Evolutionary conservation across 2,113 vertebrate species (phyloP), one percentile per base, ranked within the genome.

Genomic region (Odontophorus gujanensis): DNA sequence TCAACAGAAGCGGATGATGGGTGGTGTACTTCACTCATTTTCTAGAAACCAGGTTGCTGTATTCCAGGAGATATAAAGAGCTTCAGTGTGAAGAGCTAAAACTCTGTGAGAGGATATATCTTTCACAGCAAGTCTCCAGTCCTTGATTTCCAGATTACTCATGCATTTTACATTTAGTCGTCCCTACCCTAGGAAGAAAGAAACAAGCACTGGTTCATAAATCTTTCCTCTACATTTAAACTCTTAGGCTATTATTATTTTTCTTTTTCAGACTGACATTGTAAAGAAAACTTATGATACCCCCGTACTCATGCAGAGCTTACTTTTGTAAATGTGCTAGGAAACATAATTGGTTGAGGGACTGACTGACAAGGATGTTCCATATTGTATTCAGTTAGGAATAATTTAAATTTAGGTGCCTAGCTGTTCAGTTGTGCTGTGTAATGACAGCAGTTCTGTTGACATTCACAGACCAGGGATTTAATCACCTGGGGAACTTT

Each of bases 311-410:
- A 22, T 51, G 28, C 74, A 84, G 30, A 74, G 4, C 6, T 4
- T 25, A 4, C 0, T 0, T 36, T 12, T 22, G 13, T 14, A 75
- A 45, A 58, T 58, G 22, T 40, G 11, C 19, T 61, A 57, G 55
- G 19, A 61, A 84, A 77, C 21, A 80, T 12, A 4, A 2, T 45
- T 42, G 65, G 6, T 16, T 61, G 57, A 57, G 48, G 21, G 63
- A 21, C 12, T 40, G 32, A 14, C 28, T 50, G 61, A 25, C 26
- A 40, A 71, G 34, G 19, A 67, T n/a, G 13, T 30, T 19, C 36
- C 28, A 21, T 14, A 13, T 22, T 24, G 21, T 17, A n/a, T 22
- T 67, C 20, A 47, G 13, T 21, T 47, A 47, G 43, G 43, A 53
- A 30, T 53, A 53, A 53, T 30, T 53, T 53, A 28, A 53, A 14